Evolutionary conservation across 2,888 invertebrate species (phyloP), one percentile per base, ranked within the genome.

Genomic region (Mystacides longicornis): DNA sequence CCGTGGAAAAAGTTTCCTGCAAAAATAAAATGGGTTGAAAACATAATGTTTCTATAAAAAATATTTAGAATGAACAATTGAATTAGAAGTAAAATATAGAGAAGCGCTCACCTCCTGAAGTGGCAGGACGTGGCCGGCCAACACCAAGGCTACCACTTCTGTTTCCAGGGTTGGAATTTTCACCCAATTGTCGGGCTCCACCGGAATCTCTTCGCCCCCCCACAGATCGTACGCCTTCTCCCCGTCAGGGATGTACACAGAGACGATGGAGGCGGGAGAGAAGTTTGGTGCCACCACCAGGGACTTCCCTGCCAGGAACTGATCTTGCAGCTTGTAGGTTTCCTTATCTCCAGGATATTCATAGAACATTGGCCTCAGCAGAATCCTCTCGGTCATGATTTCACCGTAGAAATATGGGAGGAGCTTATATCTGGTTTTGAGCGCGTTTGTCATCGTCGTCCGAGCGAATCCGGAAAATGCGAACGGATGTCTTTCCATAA

Each of bases 351-450:
- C 57, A 1, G 79, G 77, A 63, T 77, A 85, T 63, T 84, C 79
- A 62, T 78, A 83, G 62, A 83, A 82, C 80, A 86, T 80, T 1
- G 85, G 84, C 37, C 82, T 69, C 1, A 83, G 63, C 1, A 83
- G 64, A 0, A 83, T 81, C 11, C 80, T 80, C 3, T 50, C 46
- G 43, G 71, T 67, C 63, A 76, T 75, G 2, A 82, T 66, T 19
- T 74, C 69, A 1, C 80, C 79, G 62, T 77, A 80, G 56, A 79
- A 78, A 65, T 84, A 83, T 1, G 83, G 81, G n/a, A 81, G 64
- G 3, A 83, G 67, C 51, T 69, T 70, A 54, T 80, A 70, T 51
- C 82, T 71, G 16, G 67, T 68, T 9, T 68, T 67, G 31, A 85
- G 65, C 1, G 80, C 75, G 2, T 68, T 65, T 4, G 72, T 65